Evolutionary conservation across 1,140 invertebrate genomes (phyloP).

Genomic region (Apis dorsata): DNA sequence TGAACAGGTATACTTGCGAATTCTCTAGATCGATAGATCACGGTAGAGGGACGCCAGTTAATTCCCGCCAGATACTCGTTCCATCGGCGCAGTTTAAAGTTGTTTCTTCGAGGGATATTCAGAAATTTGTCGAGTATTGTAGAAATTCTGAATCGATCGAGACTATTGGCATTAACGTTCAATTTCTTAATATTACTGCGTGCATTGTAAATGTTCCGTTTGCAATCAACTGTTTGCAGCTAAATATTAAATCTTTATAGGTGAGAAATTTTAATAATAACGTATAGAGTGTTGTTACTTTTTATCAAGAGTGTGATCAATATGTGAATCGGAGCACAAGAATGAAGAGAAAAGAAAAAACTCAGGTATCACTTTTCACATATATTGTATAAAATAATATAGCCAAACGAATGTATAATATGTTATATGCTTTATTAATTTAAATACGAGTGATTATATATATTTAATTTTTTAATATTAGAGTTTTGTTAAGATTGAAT

Average conservation of each 20-base stretch:
- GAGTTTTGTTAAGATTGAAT: background rate
- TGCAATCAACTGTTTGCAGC: background rate
- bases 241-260: background rate
- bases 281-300: too few species aligned
- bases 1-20: background rate
- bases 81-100: background rate
- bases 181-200: background rate
- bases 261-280: background rate
- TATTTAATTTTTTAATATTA: background rate
- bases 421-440: background rate
- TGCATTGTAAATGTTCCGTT: constrained; percentile 19
- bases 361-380: background rate
- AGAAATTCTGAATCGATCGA: constrained; percentile 11
- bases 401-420: background rate
- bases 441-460: background rate
- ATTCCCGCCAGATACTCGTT: background rate
- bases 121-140: background rate
- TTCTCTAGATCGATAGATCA: background rate
- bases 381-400: background rate
- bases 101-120: constrained; percentile 9
- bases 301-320: background rate
- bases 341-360: background rate
- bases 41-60: background rate
- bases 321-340: background rate
- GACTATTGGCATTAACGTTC: background rate